These are phyloP conservation scores for Mya arenaria DNA, from an alignment of 1,140 invertebrate species.

Conservation along the genomic window DNA sequence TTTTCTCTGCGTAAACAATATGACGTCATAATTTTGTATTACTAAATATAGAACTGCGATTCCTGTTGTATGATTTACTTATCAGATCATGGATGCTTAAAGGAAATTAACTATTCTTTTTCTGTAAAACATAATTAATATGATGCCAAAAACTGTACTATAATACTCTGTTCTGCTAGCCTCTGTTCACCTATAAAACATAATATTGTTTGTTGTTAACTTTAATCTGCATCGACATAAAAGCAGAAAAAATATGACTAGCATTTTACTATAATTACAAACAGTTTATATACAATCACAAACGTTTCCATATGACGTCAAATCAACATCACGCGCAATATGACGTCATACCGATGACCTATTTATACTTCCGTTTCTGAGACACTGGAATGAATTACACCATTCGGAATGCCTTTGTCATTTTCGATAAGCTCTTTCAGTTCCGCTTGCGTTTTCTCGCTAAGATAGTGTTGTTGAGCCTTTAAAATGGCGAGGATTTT, in stretches of 20 bases:
- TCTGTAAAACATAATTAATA: no score
- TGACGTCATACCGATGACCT: constrained; percentile 27
- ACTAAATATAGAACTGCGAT: no score
- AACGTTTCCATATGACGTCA: neutral
- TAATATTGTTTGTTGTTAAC: neutral
- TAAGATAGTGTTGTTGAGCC: constrained; percentile 63
- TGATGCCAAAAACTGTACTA: no score
- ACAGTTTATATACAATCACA: no score
- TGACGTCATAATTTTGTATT: no score
- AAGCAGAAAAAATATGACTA: neutral
- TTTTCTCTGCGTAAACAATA: no score
- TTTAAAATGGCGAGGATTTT: constrained; percentile 65
- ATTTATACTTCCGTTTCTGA: constrained; percentile 61
- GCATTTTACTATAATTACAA: neutral
- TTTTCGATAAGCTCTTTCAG: constrained; percentile 54
- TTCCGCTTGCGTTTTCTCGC: constrained; percentile 63
- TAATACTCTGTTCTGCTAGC: neutral
- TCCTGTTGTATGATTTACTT: no score
- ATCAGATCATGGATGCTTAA: no score
- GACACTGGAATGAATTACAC: constrained; percentile 47
- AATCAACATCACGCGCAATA: neutral
- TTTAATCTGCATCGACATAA: neutral
- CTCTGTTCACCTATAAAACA: neutral
- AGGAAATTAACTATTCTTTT: no score
- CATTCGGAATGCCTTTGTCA: constrained; percentile 70